Conservation (phyloP, 1,140 invertebrate species). For the Adelges cooleyi region DNA sequence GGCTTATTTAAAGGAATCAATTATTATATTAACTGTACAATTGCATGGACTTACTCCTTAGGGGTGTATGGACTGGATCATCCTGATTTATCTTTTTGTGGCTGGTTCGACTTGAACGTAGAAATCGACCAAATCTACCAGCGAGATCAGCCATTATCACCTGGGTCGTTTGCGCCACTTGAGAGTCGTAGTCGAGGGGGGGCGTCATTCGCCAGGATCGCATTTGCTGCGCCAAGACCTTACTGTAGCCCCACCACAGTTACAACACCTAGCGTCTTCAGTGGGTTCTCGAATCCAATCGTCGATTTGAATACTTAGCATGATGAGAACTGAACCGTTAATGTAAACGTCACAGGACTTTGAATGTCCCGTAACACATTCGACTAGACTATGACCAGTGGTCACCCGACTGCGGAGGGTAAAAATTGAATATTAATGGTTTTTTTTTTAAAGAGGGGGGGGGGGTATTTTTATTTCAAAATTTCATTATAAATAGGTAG, state of each 20-base stretch:
- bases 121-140: neutral
- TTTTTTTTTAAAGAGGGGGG: too few relatives aligned
- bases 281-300: slow-evolving; percentile 17
- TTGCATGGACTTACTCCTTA: slow-evolving; percentile 2
- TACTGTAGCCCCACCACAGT: slow-evolving; percentile 4
- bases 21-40: too few relatives aligned
- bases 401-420: too few relatives aligned
- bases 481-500: too few relatives aligned
- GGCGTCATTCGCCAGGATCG: slow-evolving; percentile 23
- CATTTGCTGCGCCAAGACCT: slow-evolving; percentile 21
- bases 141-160: slow-evolving; percentile 17
- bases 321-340: neutral
- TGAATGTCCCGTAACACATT: slow-evolving; percentile 15
- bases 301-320: slow-evolving; percentile 16
- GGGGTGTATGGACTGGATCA: slow-evolving; percentile 6
- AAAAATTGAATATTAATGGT: too few relatives aligned
- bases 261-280: slow-evolving; percentile 3
- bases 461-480: too few relatives aligned
- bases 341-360: slow-evolving; percentile 7
- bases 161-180: slow-evolving; percentile 22
- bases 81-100: slow-evolving; percentile 2
- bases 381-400: too few relatives aligned
- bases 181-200: neutral
- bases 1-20: too few relatives aligned
- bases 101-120: neutral